Conservation (phyloP, 2,888 invertebrate genomes). For the Shargacucullia verbasci region DNA sequence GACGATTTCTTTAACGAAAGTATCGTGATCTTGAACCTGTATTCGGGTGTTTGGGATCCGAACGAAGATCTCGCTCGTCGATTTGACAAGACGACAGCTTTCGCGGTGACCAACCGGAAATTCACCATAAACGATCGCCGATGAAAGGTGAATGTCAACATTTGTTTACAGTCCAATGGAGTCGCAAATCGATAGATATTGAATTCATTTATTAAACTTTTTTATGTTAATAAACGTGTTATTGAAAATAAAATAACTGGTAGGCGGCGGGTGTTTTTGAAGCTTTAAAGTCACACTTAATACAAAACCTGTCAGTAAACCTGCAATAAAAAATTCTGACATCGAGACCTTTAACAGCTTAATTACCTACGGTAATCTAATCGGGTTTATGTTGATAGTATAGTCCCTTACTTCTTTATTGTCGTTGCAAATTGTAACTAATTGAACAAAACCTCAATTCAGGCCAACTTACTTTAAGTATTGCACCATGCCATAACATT, state of each 20-base stretch:
- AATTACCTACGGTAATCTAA: constrained; percentile 10
- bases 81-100: constrained; percentile 69
- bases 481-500: constrained; percentile 14
- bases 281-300: too few species aligned
- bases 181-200: constrained; percentile 52
- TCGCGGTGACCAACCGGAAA: constrained; percentile 80
- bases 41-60: constrained; percentile 50
- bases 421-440: constrained; percentile 39
- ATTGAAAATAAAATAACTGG: constrained; percentile 5
- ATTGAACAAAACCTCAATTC: constrained; percentile 36
- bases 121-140: constrained; percentile 66
- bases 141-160: constrained; percentile 85
- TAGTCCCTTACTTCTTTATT: constrained; percentile 15
- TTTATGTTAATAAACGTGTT: constrained; percentile 50
- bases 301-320: constrained; percentile 26
- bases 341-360: too few species aligned
- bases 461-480: constrained; percentile 31
- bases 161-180: constrained; percentile 66
- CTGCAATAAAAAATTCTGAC: constrained; percentile 2
- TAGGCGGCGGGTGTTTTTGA: constrained; percentile 9
- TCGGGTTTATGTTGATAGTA: constrained; percentile 15
- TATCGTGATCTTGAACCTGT: constrained; percentile 79
- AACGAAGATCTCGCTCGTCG: constrained; percentile 51
- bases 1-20: constrained; percentile 78
- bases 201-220: constrained; percentile 59